Evolutionary conservation across 2,888 invertebrate genomes (phyloP), one percentile per base, ranked within the genome.

Genomic region (Himalopsyche kuldschensis): DNA sequence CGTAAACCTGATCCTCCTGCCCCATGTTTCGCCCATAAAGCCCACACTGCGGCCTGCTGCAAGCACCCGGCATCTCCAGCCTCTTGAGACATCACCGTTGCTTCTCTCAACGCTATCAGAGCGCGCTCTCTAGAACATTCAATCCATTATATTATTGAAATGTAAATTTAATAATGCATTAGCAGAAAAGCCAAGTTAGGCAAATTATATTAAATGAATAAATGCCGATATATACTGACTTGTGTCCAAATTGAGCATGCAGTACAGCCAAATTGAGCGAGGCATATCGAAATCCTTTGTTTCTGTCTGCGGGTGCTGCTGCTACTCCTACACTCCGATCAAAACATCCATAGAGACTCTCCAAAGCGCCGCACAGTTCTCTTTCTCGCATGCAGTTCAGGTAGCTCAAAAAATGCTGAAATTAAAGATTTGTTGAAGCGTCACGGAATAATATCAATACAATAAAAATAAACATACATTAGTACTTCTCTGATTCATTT

Each of bases 191-290:
- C 35, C 10, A 6, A 35, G n/a, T n/a, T n/a, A n/a, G n/a, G 10
- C 35, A 41, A 41, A 5, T 35, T 8, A 5, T 10, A 35, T 35
- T 8, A 15, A 15, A 41, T 41, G 41, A 79, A 11, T 79, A 5
- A 55, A 24, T 6, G 3, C 15, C 1, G 47, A 35, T 20, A 35
- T 4, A 41, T 80, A 88, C 90, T 88, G 90, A 96, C 96, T 93
- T 95, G 88, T 96, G 95, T 79, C 95, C 95, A 89, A 98, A 98
- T 87, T 96, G 95, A 77, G 96, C 95, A 89, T 98, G 97, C 87
- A 98, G 92, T 30, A 97, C 95, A 0, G 97, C 97, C 86, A 98
- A 92, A 89, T 97, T 98, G n/a, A 98, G 92, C 24, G 97, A 96
- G 6, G 98, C 97, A 89, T 96, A 98, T 88, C 98, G 93, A 88